These are phyloP conservation scores for Trichonephila clavipes DNA, from an alignment of 1,140 invertebrate genomes.

Conservation along the genomic window DNA sequence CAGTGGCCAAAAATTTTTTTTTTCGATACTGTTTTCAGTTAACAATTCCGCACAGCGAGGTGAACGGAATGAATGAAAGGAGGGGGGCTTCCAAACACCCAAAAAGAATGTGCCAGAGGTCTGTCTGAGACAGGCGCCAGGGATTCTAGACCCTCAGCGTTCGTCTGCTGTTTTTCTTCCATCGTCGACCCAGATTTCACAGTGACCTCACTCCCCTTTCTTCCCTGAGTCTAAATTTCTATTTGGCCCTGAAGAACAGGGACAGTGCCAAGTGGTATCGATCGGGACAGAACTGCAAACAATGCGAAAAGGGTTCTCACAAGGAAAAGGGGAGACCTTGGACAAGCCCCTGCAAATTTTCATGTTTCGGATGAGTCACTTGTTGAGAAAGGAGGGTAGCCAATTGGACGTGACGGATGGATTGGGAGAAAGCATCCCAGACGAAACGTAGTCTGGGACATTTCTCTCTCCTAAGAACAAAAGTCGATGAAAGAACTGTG, in stretches of 20 bases:
- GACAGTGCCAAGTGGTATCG: conserved; percentile 38
- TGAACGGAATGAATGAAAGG: background rate
- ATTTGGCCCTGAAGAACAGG: conserved; percentile 31
- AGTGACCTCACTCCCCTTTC: background rate
- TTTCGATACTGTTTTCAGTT: background rate
- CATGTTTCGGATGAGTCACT: background rate
- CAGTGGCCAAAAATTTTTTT: background rate
- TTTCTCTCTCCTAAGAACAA: too few species aligned
- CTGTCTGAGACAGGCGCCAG: conserved; percentile 36
- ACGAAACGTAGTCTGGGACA: too few species aligned
- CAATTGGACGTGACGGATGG: too few species aligned
- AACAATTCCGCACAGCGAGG: background rate
- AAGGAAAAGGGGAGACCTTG: background rate
- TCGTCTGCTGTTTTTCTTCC: conserved; percentile 52
- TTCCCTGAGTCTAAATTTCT: conserved; percentile 30
- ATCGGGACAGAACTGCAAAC: conserved; percentile 38
- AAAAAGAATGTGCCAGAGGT: conserved; percentile 4
- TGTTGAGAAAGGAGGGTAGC: background rate
- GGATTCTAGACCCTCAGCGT: conserved; percentile 54
- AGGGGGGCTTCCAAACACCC: background rate
- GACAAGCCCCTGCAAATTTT: background rate
- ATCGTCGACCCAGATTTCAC: conserved; percentile 47
- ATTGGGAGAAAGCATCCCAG: too few species aligned
- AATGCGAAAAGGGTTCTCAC: background rate
- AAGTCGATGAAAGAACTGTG: too few species aligned